Conservation (phyloP, 2,888 invertebrate genomes). For the Lepidocyrtoides sp. region DNA sequence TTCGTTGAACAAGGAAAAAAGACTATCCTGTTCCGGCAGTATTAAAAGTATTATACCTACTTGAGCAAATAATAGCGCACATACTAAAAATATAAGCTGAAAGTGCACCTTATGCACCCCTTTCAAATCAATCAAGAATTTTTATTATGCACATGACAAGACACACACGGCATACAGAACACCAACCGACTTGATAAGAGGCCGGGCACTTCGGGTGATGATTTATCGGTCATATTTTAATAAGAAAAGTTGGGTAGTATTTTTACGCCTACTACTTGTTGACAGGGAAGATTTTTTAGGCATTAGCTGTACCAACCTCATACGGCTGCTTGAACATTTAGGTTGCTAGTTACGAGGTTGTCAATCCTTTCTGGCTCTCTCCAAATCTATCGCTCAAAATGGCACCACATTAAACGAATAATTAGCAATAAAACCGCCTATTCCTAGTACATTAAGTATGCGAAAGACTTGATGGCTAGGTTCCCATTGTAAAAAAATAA, state of each 20-base stretch:
- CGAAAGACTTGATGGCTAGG: too few species aligned
- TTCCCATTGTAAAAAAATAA: too few species aligned
- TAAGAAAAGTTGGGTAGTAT: slow-evolving; percentile 26
- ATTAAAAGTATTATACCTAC: background rate
- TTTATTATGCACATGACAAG: background rate
- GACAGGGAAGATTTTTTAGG: slow-evolving; percentile 18
- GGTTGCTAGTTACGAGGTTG: background rate
- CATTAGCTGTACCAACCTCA: too few species aligned
- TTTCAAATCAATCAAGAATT: background rate
- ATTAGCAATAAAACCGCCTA: too few species aligned
- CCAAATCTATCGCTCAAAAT: too few species aligned
- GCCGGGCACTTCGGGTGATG: background rate
- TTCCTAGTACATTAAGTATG: too few species aligned
- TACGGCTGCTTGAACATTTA: slow-evolving; percentile 23
- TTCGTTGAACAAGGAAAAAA: slow-evolving; percentile 19
- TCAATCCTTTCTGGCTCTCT: too few species aligned
- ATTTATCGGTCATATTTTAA: slow-evolving; percentile 58
- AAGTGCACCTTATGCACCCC: background rate
- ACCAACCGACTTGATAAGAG: slow-evolving; percentile 5
- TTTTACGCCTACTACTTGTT: background rate
- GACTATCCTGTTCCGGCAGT: slow-evolving; percentile 29
- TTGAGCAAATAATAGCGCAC: background rate
- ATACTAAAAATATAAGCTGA: background rate
- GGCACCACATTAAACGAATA: too few species aligned
- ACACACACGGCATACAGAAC: background rate